Base-by-base conservation (phyloP, 2,113 vertebrate species). In the Willisornis vidua region DNA sequence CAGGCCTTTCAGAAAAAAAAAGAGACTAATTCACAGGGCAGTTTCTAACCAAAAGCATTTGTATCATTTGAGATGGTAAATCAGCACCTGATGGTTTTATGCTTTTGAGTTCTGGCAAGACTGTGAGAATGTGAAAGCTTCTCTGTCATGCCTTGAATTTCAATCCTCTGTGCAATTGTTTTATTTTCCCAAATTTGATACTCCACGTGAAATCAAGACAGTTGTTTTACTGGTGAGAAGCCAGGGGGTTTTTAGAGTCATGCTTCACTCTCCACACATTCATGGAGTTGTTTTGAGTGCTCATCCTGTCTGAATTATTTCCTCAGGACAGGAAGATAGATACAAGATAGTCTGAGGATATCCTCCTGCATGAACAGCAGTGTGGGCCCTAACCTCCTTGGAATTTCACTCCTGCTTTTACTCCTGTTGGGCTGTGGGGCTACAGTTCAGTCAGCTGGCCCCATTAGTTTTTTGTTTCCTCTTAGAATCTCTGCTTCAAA, bases 261-360 rank as follows among this genome's bases (percentile, higher is more conserved):
- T 8, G 29, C 12, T 88, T 61, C 24, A 7, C n/a, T 37, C 33
- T 76, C 28, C 51, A 39, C 25, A 49, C 2, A 0, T 31, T 41
- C 57, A 75, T 8, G 37, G 63, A 86, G 48, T 25, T 95, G 79
- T 92, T 95, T 78, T 70, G 72, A 96, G 67, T 61, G 75, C 78
- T 96, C 93, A 97, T 98, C 97, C 93, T 97, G 97, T 97, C 97
- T 98, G 75, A 95, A 71, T 94, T 92, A 95, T 93, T 97, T 97
- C 91, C 87, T 71, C 68, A 83, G 92, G 85, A 92, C 88, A 86
- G 94, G 95, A 97, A 97, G 92, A 97, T 91, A 97, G 92, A 97
- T 91, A 93, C 90, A 94, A 85, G 96, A 96, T 31, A 82, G 95
- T 58, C 80, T 95, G 92, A 98, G 98, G 98, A 98, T 98, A 98